Conservation (phyloP, 2,888 invertebrate species). For the Vannuccia rotundouncinata region DNA sequence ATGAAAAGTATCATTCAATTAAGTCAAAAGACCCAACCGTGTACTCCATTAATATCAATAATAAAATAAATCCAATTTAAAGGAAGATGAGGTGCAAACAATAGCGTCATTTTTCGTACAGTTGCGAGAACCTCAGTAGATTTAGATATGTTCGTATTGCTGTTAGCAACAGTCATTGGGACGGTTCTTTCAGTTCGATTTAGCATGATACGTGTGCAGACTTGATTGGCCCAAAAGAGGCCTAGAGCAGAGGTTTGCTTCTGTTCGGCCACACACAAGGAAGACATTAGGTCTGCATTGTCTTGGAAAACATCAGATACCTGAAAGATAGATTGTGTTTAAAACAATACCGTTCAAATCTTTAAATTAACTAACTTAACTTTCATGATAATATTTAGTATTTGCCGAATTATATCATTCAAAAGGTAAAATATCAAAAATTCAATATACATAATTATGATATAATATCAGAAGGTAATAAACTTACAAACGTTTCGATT, state of each 20-base stretch:
- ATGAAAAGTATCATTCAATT: too few relatives aligned
- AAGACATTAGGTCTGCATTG: constrained; percentile 18
- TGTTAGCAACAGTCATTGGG: not conserved
- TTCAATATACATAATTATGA: too few relatives aligned
- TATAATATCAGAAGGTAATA: too few relatives aligned
- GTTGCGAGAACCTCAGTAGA: not conserved
- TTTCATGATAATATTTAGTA: too few relatives aligned
- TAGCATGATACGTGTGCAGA: constrained; percentile 60
- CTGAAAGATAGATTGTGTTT: constrained; percentile 42
- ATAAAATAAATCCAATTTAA: not conserved
- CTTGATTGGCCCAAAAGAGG: constrained; percentile 65
- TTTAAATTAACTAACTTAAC: too few relatives aligned
- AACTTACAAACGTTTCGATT: too few relatives aligned
- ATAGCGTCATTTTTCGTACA: not conserved
- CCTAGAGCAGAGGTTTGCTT: constrained; percentile 62
- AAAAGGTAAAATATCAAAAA: too few relatives aligned
- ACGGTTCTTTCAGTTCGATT: not conserved
- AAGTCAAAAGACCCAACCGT: too few relatives aligned
- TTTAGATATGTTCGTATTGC: not conserved
- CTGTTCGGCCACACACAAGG: constrained; percentile 35
- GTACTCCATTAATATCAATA: not conserved
- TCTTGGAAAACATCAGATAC: constrained; percentile 46
- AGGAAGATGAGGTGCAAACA: not conserved
- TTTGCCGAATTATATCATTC: too few relatives aligned
- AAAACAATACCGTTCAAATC: too few relatives aligned